These are phyloP conservation scores for Thyatira batis DNA, from an alignment of 2,888 invertebrate species.

Conservation along the genomic window DNA sequence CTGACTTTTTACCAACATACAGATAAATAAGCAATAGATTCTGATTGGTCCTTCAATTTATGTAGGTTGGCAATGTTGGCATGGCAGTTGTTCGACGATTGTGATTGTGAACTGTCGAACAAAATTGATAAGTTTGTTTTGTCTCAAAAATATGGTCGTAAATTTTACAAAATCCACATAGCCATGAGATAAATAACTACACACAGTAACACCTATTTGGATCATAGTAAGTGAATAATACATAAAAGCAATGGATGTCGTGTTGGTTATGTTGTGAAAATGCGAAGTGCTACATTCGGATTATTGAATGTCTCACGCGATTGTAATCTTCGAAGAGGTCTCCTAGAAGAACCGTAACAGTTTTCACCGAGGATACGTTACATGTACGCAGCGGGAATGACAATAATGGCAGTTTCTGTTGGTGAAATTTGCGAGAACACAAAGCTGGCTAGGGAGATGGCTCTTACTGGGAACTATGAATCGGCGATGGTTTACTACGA, in stretches of 20 bases:
- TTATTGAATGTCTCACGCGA: slow-evolving; percentile 66
- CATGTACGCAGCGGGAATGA: slow-evolving; percentile 84
- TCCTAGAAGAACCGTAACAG: slow-evolving; percentile 46
- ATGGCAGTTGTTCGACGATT: slow-evolving; percentile 42
- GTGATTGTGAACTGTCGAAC: slow-evolving; percentile 52
- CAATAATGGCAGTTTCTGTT: slow-evolving; percentile 93
- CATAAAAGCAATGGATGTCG: slow-evolving; percentile 36
- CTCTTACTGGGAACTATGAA: slow-evolving; percentile 97
- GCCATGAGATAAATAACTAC: slow-evolving; percentile 54
- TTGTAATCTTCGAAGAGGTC: slow-evolving; percentile 53
- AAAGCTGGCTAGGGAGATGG: slow-evolving; percentile 96
- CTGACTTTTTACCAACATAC: slow-evolving; percentile 1
- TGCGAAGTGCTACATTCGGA: slow-evolving; percentile 62
- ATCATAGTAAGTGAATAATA: slow-evolving; percentile 38
- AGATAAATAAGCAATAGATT: slow-evolving; percentile 2
- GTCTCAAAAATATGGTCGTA: slow-evolving; percentile 54
- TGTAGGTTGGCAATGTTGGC: slow-evolving; percentile 21
- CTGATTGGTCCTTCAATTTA: slow-evolving; percentile 37
- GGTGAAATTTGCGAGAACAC: slow-evolving; percentile 97
- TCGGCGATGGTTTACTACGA: slow-evolving; percentile 96
- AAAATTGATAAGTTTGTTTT: slow-evolving; percentile 73
- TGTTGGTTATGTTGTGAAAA: slow-evolving; percentile 55
- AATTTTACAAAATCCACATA: slow-evolving; percentile 50
- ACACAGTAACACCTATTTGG: slow-evolving; percentile 32
- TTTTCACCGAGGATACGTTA: slow-evolving; percentile 64